phyloP scores from a whole-genome alignment of 2,797 vertebrate genomes.

The Muscicapa striata region DNA sequence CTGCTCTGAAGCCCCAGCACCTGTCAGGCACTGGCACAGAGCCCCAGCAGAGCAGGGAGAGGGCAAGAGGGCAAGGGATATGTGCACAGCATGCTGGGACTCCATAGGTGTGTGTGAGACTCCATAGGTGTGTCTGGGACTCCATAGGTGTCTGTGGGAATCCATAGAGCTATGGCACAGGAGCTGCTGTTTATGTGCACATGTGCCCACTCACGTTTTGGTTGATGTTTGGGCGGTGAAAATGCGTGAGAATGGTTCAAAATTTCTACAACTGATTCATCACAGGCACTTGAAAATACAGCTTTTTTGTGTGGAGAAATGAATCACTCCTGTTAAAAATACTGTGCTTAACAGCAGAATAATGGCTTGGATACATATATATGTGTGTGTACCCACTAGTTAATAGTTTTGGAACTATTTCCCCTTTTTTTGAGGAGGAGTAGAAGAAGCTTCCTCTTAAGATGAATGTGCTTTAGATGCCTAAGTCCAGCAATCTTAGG shows the following conservation, averaged over 20 bases:
- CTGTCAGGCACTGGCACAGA: not conserved
- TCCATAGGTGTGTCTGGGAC: not conserved
- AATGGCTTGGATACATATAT: not conserved
- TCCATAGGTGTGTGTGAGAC: no score
- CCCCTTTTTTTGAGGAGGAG: not conserved
- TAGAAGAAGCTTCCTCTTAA: not conserved
- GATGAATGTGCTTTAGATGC: not conserved
- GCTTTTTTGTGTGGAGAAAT: not conserved
- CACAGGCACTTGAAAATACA: not conserved
- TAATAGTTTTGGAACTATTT: not conserved
- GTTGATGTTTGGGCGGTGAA: not conserved
- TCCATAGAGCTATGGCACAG: not conserved
- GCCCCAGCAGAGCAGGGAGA: not conserved
- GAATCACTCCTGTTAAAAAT: not conserved
- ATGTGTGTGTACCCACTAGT: not conserved
- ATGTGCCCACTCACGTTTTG: not conserved
- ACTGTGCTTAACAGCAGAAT: not conserved
- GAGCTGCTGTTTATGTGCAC: not conserved
- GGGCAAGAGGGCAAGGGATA: not conserved
- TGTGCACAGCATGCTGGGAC: not conserved
- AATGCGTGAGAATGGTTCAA: not conserved
- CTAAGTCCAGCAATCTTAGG: not conserved
- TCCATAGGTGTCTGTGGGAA: not conserved
- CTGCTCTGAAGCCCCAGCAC: not conserved
- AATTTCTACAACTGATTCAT: conserved; percentile 15